These are phyloP conservation scores for Leptarthrus brevirostris DNA, from an alignment of 2,888 invertebrate genomes.

Conservation along the genomic window DNA sequence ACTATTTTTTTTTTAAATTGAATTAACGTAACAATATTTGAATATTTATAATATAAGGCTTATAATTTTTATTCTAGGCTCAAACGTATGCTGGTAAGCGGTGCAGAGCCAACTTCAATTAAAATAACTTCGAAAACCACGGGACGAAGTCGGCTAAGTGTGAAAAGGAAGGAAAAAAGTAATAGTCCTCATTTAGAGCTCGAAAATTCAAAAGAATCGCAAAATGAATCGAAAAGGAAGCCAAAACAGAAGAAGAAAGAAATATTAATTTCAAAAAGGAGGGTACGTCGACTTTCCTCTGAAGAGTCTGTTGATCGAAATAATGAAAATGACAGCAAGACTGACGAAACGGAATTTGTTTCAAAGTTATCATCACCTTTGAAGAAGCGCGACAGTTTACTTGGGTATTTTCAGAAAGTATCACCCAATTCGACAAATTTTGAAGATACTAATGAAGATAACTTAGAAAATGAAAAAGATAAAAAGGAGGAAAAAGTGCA, in stretches of 20 bases:
- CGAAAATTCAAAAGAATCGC: too few relatives aligned
- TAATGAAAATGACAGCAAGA: not conserved
- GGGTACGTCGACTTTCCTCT: not conserved
- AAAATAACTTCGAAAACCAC: too few relatives aligned
- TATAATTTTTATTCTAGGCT: conserved; percentile 58
- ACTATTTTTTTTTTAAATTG: too few relatives aligned
- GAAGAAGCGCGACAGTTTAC: conserved; percentile 72
- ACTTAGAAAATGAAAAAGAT: conserved; percentile 43
- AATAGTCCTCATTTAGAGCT: not conserved
- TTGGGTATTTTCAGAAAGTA: conserved; percentile 72
- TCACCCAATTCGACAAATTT: conserved; percentile 56
- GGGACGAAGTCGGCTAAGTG: not conserved
- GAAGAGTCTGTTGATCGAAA: not conserved
- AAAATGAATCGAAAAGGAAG: not conserved
- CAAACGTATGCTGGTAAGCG: conserved; percentile 62
- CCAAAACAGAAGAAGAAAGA: not conserved
- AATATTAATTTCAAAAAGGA: too few relatives aligned
- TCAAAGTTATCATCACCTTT: conserved; percentile 71
- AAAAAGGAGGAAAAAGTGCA: conserved; percentile 54
- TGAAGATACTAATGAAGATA: not conserved
- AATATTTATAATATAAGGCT: not conserved
- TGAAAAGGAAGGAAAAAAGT: not conserved
- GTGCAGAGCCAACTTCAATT: too few relatives aligned
- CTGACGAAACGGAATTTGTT: conserved; percentile 66
- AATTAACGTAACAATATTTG: too few relatives aligned